Base-by-base conservation (phyloP, 92 coral and sea anemone species). In the Porites lobata region DNA sequence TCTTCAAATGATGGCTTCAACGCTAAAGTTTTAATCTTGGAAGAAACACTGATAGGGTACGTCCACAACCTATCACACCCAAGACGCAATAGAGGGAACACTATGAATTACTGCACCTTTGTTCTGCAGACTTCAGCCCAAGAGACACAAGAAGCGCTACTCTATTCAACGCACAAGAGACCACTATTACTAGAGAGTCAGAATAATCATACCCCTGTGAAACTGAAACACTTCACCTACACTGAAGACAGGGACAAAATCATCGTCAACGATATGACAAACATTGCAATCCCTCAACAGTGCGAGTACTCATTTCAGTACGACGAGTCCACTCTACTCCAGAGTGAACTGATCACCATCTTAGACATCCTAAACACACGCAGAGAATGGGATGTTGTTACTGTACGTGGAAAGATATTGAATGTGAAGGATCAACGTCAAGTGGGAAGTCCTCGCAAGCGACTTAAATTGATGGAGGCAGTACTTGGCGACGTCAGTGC, bases 221-320 rank as follows among this genome's bases (percentile, higher is more conserved):
- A 87, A 63, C 82, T 90, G 20, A 72, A 21, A 29, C 69, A 87
- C 29, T 80, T 76, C 82, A 79, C 87, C 53, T 85, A 59, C 69
- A 90, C 90, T 14, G 76, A 78, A 47, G 87, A 90, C 61, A 47
- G 57, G 50, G 69, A 86, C 8, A 90, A 90, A 78, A 47, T 80
- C 47, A 79, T 90, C 13, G 87, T 79, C 26, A 90, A 90, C 83
- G 93, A 86, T 72, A 90, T 90, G 93, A 80, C 87, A 22, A 56
- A 61, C 89, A 80, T 85, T 69, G n/a, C 67, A n/a, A 73, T 72
- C 26, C 90, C 93, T 18, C 85, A 79, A 67, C 75, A 65, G 26
- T 62, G 68, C 50, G 88, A 90, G 70, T 90, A 86, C 77, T 22
- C 88, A 56, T 90, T 90, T 47, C 93, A 90, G 50, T 86, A 86